Evolutionary conservation across 2,888 invertebrate species (phyloP), one percentile per base, ranked within the genome.

Genomic region (Strigamia maritima): DNA sequence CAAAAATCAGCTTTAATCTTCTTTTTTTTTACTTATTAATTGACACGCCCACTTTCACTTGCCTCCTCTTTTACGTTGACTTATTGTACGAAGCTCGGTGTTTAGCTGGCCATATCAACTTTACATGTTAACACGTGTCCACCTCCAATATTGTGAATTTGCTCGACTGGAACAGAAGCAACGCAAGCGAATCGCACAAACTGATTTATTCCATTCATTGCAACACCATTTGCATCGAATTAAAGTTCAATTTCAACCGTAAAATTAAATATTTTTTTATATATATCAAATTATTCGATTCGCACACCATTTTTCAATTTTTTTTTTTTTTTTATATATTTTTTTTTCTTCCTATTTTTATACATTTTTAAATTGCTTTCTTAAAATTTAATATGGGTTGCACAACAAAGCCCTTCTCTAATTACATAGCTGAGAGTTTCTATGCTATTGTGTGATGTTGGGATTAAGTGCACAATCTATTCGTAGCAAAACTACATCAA

Each of bases 201-300:
- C 60, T 65, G 60, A 65, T 65, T 65, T 65, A 65, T 65, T 65
- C 24, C 60, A 65, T 65, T 65, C 60, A 65, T 65, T 19, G 19
- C 60, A n/a, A 24, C 2, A 12, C 60, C 19, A 65, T 65, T 65
- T 65, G 60, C 19, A 65, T 65, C 60, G 24, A 65, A 65, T 65
- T 65, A 65, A 65, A 65, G 60, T 65, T 65, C 24, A 65, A 12
- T 65, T 65, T 0, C 24, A 65, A 65, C 19, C 60, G 22, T 24
- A 0, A 24, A 65, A 44, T n/a, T 35, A 35, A 35, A 6, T 10
- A 10, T 3, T 31, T 35, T 35, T 35, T 35, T 8, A n/a, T n/a
- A n/a, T n/a, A n/a, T n/a, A n/a, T n/a, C n/a, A n/a, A n/a, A n/a
- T n/a, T 35, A 35, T 35, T 35, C 35, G 10, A 4, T 35, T 35